phyloP scores from a whole-genome alignment of 1,140 invertebrate species.

The Lepidostoma basale region DNA sequence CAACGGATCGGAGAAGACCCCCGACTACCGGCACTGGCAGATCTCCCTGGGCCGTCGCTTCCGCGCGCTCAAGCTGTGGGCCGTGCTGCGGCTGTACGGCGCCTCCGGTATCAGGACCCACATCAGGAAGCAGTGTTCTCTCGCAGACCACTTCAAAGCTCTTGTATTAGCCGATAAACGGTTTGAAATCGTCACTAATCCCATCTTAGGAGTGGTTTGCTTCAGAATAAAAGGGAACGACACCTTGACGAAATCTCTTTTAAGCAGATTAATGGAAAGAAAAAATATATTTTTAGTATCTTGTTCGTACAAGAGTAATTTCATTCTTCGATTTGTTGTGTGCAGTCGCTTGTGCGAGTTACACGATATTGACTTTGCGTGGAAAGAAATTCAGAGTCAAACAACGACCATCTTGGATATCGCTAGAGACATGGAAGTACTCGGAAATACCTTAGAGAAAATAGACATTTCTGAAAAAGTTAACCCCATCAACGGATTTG shows the following conservation, averaged over 20 bases:
- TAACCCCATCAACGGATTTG: slow-evolving; percentile 24
- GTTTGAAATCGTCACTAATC: slow-evolving; percentile 89
- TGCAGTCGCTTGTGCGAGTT: slow-evolving; percentile 85
- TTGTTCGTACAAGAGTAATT: slow-evolving; percentile 81
- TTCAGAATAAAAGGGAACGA: slow-evolving; percentile 90
- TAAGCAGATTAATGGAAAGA: slow-evolving; percentile 87
- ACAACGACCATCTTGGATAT: slow-evolving; percentile 28
- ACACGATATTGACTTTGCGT: slow-evolving; percentile 83
- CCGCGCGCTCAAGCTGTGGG: slow-evolving; percentile 93
- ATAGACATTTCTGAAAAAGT: slow-evolving; percentile 34
- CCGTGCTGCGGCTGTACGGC: slow-evolving; percentile 85
- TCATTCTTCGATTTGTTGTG: slow-evolving; percentile 89
- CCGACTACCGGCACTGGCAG: slow-evolving; percentile 95
- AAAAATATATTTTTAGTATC: slow-evolving; percentile 95
- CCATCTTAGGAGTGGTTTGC: slow-evolving; percentile 90
- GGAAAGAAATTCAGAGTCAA: slow-evolving; percentile 69
- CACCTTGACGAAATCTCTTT: slow-evolving; percentile 79
- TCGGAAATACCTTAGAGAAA: slow-evolving; percentile 25
- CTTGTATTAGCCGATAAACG: slow-evolving; percentile 71
- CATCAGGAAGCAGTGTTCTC: slow-evolving; percentile 76
- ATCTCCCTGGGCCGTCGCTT: slow-evolving; percentile 90
- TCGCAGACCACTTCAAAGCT: slow-evolving; percentile 85
- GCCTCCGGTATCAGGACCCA: slow-evolving; percentile 78
- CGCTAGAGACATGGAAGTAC: neutral
- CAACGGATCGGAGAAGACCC: slow-evolving; percentile 72